Evolutionary conservation across 2,888 invertebrate species (phyloP).

Genomic region (Drosophila meridiana): DNA sequence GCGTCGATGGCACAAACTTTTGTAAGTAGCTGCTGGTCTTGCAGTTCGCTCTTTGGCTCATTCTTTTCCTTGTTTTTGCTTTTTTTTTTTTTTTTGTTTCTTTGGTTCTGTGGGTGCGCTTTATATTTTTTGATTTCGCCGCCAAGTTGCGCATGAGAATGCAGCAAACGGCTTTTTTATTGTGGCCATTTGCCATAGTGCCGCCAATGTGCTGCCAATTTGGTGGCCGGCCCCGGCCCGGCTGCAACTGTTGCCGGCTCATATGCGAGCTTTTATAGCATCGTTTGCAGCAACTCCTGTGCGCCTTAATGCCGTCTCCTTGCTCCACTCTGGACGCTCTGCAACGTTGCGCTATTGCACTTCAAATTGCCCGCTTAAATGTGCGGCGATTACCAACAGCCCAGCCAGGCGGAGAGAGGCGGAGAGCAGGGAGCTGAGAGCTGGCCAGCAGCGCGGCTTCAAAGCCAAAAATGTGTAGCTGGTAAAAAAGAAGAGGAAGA

Average conservation of each 20-base stretch:
- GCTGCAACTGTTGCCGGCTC: conserved; percentile 62
- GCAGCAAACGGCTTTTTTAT: conserved; percentile 82
- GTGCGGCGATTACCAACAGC: conserved; percentile 76
- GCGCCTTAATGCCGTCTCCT: conserved; percentile 16
- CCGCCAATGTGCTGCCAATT: conserved; percentile 73
- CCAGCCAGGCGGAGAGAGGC: conserved; percentile 34
- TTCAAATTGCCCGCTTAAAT: conserved; percentile 80
- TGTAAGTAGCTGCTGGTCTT: conserved; percentile 60
- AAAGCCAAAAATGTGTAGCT: conserved; percentile 53
- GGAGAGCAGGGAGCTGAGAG: conserved; percentile 6
- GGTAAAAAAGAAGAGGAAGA: conserved; percentile 20
- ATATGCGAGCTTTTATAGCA: conserved; percentile 60
- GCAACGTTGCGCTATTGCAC: conserved; percentile 67
- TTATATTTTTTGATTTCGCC: conserved; percentile 55
- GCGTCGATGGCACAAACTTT: conserved; percentile 62
- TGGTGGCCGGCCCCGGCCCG: conserved; percentile 45
- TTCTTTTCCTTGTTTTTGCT: conserved; percentile 26
- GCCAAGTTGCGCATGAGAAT: conserved; percentile 79
- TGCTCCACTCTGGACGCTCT: conserved; percentile 13
- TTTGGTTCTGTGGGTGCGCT: conserved; percentile 9
- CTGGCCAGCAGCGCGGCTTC: conserved; percentile 26
- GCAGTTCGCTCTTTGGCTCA: conserved; percentile 24
- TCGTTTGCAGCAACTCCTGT: conserved; percentile 40
- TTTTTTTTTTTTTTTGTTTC: conserved; percentile 13
- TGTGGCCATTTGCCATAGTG: conserved; percentile 79